Conservation (phyloP, 2,797 vertebrate genomes). For the Synanceia verrucosa region DNA sequence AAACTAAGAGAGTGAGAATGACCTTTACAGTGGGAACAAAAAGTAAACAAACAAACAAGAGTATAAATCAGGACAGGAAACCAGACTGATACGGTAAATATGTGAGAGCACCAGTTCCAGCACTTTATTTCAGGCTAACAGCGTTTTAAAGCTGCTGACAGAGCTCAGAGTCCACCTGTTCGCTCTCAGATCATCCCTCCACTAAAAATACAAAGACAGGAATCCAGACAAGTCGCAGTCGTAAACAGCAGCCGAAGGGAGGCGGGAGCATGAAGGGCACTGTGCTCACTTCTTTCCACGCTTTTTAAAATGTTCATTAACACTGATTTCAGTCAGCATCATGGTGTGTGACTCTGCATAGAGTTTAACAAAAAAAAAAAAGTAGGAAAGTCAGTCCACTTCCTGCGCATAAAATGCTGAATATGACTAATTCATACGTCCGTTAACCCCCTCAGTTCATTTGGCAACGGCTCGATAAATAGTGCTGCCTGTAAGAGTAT, state of each 20-base stretch:
- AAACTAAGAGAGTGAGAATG: slow-evolving; percentile 59
- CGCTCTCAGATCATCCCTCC: slow-evolving; percentile 60
- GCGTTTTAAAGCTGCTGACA: slow-evolving; percentile 46
- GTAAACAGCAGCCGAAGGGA: slow-evolving; percentile 54
- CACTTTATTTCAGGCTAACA: slow-evolving; percentile 27
- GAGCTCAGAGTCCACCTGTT: slow-evolving; percentile 67
- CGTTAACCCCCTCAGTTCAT: slow-evolving; percentile 58
- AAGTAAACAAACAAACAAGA: slow-evolving; percentile 33
- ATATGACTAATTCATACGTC: slow-evolving; percentile 69
- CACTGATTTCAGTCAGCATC: not conserved
- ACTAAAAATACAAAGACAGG: slow-evolving; percentile 72
- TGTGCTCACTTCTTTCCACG: not conserved
- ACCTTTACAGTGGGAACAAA: slow-evolving; percentile 55
- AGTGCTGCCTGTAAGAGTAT: slow-evolving; percentile 60
- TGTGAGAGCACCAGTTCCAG: not conserved
- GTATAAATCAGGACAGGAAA: not conserved
- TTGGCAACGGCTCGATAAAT: slow-evolving; percentile 75
- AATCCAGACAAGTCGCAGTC: slow-evolving; percentile 65
- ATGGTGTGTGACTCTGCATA: slow-evolving; percentile 6
- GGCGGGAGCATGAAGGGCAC: slow-evolving; percentile 40
- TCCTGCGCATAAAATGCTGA: slow-evolving; percentile 59
- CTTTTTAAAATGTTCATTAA: not conserved
- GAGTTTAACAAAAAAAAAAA: not conserved
- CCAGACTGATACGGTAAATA: slow-evolving; percentile 4
- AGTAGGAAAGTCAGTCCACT: slow-evolving; percentile 25